These are phyloP conservation scores for Tridacna crocea DNA, from an alignment of 2,888 invertebrate species.

Conservation along the genomic window DNA sequence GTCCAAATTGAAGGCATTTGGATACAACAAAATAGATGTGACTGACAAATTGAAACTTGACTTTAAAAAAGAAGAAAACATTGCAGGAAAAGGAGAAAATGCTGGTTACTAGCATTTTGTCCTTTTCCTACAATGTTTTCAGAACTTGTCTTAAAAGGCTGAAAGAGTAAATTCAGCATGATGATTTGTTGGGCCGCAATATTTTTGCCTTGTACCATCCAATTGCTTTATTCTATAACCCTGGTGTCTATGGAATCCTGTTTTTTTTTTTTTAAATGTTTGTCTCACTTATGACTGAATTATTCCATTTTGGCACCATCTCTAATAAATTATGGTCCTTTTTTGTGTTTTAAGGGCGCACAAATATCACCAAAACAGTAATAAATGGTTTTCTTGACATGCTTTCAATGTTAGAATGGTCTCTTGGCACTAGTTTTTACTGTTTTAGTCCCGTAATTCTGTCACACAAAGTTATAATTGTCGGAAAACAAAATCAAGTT, in stretches of 20 bases:
- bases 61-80: too few species aligned
- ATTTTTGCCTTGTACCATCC: neutral
- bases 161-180: slow-evolving; percentile 24
- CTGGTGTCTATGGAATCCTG: neutral
- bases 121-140: too few species aligned
- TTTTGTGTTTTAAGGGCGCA: slow-evolving; percentile 13
- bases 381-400: slow-evolving; percentile 13
- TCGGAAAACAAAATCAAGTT: slow-evolving; percentile 11
- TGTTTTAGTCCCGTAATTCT: slow-evolving; percentile 6
- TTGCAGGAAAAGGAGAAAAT: too few species aligned
- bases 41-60: too few species aligned
- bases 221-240: slow-evolving; percentile 3
- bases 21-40: too few species aligned
- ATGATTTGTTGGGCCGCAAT: neutral
- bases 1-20: too few species aligned
- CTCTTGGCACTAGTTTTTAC: slow-evolving; percentile 1
- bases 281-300: neutral
- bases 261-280: slow-evolving; percentile 1
- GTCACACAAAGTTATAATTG: neutral
- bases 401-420: slow-evolving; percentile 4
- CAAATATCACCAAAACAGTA: slow-evolving; percentile 7
- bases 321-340: slow-evolving; percentile 7
- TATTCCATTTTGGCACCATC: slow-evolving; percentile 1
- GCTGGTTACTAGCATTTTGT: too few species aligned
- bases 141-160: too few species aligned